Evolutionary conservation across 1,140 invertebrate genomes (phyloP).

Genomic region (Macrocentrus cingulum): DNA sequence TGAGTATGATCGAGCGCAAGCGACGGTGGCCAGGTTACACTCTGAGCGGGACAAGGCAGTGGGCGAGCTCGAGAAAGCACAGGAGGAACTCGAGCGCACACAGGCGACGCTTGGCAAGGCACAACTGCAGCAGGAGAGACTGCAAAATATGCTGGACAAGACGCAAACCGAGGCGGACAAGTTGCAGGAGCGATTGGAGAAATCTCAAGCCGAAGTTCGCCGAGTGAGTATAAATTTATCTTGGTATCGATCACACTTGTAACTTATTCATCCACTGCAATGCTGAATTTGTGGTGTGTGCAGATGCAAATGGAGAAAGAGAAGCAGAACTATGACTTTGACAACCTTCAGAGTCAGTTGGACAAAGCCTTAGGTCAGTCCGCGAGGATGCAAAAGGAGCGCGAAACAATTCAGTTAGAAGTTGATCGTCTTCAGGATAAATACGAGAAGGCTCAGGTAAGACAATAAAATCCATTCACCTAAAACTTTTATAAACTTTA

Average conservation of each 20-base stretch:
- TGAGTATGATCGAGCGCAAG: slow-evolving; percentile 81
- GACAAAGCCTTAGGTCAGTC: slow-evolving; percentile 86
- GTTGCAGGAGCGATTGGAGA: slow-evolving; percentile 82
- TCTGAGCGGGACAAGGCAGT: slow-evolving; percentile 85
- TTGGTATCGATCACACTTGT: neutral
- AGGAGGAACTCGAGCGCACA: slow-evolving; percentile 85
- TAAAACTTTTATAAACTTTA: too few species aligned
- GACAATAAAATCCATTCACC: neutral
- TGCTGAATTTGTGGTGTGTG: slow-evolving; percentile 22
- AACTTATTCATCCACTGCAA: slow-evolving; percentile 10
- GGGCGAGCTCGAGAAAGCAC: slow-evolving; percentile 83
- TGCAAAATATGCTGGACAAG: slow-evolving; percentile 84
- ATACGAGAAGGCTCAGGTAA: slow-evolving; percentile 83
- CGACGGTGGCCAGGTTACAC: slow-evolving; percentile 76
- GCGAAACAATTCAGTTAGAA: slow-evolving; percentile 81
- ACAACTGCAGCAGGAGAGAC: slow-evolving; percentile 86
- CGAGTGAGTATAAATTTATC: slow-evolving; percentile 63
- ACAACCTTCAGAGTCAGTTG: slow-evolving; percentile 84
- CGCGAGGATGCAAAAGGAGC: slow-evolving; percentile 84
- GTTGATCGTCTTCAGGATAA: slow-evolving; percentile 85
- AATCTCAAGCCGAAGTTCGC: slow-evolving; percentile 75
- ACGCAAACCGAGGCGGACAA: slow-evolving; percentile 90
- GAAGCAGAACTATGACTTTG: slow-evolving; percentile 85
- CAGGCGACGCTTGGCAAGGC: slow-evolving; percentile 87
- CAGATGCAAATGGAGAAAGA: slow-evolving; percentile 88